Percentiles rank a stretch among this genome's conserved stretches.
These are phyloP conservation scores for Cepphus grylle DNA, from an alignment of 2,113 vertebrate genomes.

Conservation along the genomic window DNA sequence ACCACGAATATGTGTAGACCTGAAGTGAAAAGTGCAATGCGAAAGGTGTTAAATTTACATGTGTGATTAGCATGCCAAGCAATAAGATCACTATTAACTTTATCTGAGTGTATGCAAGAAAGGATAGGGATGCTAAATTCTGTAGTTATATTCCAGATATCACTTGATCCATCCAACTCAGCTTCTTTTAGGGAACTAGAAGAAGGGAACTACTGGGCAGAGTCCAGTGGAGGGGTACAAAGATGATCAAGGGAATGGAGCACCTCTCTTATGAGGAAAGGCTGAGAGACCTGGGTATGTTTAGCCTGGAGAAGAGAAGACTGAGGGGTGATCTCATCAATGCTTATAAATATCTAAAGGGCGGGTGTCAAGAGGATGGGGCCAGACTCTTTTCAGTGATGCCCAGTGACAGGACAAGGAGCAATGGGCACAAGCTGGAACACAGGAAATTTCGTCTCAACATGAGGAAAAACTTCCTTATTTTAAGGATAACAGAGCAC, in stretches of 20 bases:
- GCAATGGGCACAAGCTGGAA: neutral
- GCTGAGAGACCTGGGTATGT: neutral
- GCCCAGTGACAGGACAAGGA: neutral
- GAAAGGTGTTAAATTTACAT: neutral
- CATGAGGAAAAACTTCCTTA: neutral
- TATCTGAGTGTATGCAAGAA: neutral
- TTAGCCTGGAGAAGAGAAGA: neutral
- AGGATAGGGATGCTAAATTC: neutral
- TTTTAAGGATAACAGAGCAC: neutral
- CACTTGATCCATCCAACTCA: neutral
- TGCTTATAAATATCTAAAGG: neutral
- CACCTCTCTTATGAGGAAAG: neutral
- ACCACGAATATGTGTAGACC: accelerated
- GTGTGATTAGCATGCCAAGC: neutral
- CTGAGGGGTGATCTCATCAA: neutral
- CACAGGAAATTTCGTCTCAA: neutral
- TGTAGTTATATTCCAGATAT: neutral
- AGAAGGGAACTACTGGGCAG: neutral
- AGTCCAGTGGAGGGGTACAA: neutral
- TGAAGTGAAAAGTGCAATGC: neutral
- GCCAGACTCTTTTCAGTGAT: neutral
- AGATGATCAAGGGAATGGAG: neutral
- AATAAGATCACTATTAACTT: neutral
- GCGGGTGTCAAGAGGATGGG: neutral
- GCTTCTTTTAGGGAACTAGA: neutral